Evolutionary conservation across 2,888 invertebrate species (phyloP).

Genomic region (Diachrysia chrysitis): DNA sequence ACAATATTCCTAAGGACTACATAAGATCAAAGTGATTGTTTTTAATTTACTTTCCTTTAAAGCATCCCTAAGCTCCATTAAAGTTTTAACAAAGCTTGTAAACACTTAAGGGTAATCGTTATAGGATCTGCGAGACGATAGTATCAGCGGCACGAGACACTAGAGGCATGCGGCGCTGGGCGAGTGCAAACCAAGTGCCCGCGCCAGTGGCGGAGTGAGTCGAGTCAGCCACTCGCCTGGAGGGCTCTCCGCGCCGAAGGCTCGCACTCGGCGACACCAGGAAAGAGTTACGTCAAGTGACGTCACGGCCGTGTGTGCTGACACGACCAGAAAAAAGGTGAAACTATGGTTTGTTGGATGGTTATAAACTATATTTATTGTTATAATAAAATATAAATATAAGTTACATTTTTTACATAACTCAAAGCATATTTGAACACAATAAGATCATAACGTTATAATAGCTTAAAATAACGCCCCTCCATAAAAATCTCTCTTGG

Average conservation of each 20-base stretch:
- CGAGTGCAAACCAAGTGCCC: constrained; percentile 9
- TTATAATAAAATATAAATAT: too few relatives aligned
- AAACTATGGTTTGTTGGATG: too few relatives aligned
- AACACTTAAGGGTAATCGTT: background rate
- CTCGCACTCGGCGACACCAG: constrained; percentile 24
- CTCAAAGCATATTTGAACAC: too few relatives aligned
- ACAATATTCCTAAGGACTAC: too few relatives aligned
- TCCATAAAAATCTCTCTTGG: too few relatives aligned
- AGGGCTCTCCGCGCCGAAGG: constrained; percentile 28
- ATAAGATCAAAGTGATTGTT: too few relatives aligned
- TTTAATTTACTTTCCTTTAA: too few relatives aligned
- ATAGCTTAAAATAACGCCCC: too few relatives aligned
- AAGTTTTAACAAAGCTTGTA: background rate
- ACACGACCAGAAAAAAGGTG: background rate
- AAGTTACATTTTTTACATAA: too few relatives aligned
- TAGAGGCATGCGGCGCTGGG: constrained; percentile 14
- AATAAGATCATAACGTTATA: too few relatives aligned
- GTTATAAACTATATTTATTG: too few relatives aligned
- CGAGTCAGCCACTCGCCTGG: constrained; percentile 43
- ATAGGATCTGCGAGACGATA: background rate
- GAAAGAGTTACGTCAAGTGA: background rate
- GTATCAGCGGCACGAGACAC: background rate
- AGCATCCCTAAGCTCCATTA: background rate
- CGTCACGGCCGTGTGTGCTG: constrained; percentile 1
- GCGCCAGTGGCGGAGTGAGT: constrained; percentile 11